Conservation (phyloP, 2,113 vertebrate genomes). For the Caloenas nicobarica region DNA sequence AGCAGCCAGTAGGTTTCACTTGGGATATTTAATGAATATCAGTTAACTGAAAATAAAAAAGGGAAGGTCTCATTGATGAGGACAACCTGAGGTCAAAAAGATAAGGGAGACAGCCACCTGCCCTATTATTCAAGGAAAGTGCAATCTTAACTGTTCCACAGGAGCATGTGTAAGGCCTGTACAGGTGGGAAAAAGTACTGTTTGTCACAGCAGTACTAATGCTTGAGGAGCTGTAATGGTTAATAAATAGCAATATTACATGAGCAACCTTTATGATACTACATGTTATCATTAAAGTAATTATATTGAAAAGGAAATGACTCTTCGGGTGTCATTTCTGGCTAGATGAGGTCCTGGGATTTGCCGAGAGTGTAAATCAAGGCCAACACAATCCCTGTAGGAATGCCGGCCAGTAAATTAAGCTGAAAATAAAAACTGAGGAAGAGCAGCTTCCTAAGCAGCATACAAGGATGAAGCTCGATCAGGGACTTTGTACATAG, state of each 20-base stretch:
- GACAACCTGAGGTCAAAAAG: not conserved
- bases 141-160: not conserved
- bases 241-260: not conserved
- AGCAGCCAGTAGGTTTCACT: not conserved
- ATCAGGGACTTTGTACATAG: not conserved
- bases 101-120: not conserved
- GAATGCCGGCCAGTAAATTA: not conserved
- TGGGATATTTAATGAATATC: not conserved
- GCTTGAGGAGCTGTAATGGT: not conserved
- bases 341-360: not conserved
- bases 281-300: constrained; percentile 29
- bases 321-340: constrained; percentile 1
- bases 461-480: not conserved
- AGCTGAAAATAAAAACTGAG: not conserved
- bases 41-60: not conserved
- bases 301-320: constrained; percentile 50
- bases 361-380: not conserved
- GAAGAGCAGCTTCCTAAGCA: not conserved
- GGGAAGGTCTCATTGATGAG: not conserved
- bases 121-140: not conserved
- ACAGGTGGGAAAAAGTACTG: not conserved
- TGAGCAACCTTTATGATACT: not conserved
- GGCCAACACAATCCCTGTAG: not conserved
- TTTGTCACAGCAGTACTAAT: not conserved
- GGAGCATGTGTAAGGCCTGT: not conserved